These are phyloP conservation scores for Euthynnus affinis DNA, from an alignment of 2,797 vertebrate species.

Conservation along the genomic window DNA sequence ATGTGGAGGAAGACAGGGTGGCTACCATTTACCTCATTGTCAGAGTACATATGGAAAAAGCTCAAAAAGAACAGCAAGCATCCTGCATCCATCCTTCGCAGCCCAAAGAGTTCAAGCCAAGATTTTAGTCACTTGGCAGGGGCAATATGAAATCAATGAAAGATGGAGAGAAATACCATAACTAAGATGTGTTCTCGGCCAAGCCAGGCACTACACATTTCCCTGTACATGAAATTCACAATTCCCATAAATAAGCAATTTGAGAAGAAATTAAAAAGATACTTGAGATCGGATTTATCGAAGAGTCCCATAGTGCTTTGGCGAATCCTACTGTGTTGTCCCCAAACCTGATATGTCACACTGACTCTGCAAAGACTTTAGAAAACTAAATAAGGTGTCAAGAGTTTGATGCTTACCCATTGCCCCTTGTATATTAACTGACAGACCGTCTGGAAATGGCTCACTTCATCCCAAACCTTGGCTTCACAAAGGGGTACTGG, in stretches of 20 bases:
- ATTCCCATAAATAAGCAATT: background rate
- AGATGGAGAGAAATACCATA: background rate
- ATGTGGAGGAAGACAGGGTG: slow-evolving; percentile 4
- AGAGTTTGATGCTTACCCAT: background rate
- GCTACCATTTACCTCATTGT: background rate
- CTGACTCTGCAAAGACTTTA: slow-evolving; percentile 7
- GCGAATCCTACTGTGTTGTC: slow-evolving; percentile 1
- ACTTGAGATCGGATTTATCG: slow-evolving; percentile 8
- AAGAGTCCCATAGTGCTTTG: slow-evolving; percentile 14
- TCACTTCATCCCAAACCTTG: background rate
- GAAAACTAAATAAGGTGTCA: slow-evolving; percentile 10
- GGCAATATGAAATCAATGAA: slow-evolving; percentile 27
- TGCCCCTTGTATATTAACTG: background rate
- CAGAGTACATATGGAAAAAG: slow-evolving; percentile 6
- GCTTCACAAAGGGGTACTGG: background rate
- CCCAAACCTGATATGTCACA: slow-evolving; percentile 10
- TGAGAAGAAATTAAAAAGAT: slow-evolving; percentile 13
- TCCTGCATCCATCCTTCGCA: background rate
- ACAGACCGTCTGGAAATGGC: background rate
- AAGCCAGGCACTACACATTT: background rate
- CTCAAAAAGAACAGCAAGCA: background rate
- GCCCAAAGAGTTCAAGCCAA: slow-evolving; percentile 10
- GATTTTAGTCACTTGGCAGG: slow-evolving; percentile 24
- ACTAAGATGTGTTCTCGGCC: slow-evolving; percentile 7
- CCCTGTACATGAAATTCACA: background rate